Evolutionary conservation across 2,113 vertebrate species (phyloP).

Genomic region (Rhineura floridana): DNA sequence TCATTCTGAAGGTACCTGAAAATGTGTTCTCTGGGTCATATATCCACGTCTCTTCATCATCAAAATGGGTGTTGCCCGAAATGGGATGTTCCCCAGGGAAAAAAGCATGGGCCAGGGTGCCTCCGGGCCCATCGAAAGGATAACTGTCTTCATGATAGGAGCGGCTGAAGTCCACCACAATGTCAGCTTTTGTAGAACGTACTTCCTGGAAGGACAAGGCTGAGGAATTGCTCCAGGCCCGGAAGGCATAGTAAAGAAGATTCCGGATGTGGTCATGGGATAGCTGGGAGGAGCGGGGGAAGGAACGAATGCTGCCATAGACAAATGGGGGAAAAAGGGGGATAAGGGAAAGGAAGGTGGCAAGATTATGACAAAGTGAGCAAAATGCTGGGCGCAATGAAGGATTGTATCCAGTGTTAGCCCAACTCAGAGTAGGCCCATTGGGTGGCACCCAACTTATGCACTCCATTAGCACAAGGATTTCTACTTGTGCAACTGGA

Average conservation of each 20-base stretch:
- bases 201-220: constrained; percentile 58
- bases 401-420: too few species aligned
- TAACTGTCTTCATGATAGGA: constrained; percentile 86
- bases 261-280: constrained; percentile 29
- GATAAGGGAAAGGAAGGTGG: neutral
- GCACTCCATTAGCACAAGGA: too few species aligned
- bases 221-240: constrained; percentile 28
- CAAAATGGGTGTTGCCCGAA: constrained; percentile 89
- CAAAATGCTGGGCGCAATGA: constrained; percentile 13
- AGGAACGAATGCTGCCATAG: constrained; percentile 63
- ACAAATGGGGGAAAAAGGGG: constrained; percentile 17
- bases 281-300: constrained; percentile 36
- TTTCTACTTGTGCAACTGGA: too few species aligned
- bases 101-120: constrained; percentile 91
- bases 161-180: constrained; percentile 79
- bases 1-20: constrained; percentile 50
- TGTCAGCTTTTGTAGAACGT: constrained; percentile 63
- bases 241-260: constrained; percentile 47
- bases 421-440: too few species aligned
- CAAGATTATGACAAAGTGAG: neutral
- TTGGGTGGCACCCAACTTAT: too few species aligned
- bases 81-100: constrained; percentile 81
- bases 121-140: constrained; percentile 88
- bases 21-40: constrained; percentile 41
- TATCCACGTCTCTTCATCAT: constrained; percentile 87